These are phyloP conservation scores for Actenoides lindsayi DNA, from an alignment of 2,113 vertebrate genomes.

Conservation along the genomic window DNA sequence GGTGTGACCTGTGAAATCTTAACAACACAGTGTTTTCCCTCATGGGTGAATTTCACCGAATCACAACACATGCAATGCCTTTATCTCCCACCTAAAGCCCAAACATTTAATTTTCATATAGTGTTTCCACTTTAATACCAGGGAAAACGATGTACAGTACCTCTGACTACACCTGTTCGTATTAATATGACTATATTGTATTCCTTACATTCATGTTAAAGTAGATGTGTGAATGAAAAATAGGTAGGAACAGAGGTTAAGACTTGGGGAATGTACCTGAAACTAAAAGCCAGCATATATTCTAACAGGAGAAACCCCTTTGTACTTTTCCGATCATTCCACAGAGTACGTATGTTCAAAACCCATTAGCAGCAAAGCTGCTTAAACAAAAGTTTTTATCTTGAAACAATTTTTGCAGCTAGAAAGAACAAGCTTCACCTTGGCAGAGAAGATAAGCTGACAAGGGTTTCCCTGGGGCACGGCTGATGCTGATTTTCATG, in stretches of 20 bases:
- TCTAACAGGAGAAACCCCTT: neutral
- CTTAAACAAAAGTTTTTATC: neutral
- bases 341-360: rapidly evolving
- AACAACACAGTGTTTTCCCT: neutral
- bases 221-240: neutral
- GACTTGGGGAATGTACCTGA: neutral
- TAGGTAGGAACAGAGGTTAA: neutral
- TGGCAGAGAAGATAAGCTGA: neutral
- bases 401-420: neutral
- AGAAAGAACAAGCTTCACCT: neutral
- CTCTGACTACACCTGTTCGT: neutral
- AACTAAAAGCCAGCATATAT: neutral
- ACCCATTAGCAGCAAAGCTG: neutral
- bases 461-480: neutral
- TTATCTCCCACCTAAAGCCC: neutral
- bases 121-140: neutral
- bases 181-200: neutral
- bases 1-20: neutral
- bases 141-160: neutral
- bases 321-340: neutral
- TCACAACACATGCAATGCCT: neutral
- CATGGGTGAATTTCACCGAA: neutral
- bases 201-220: neutral
- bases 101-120: neutral
- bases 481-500: neutral